These are phyloP conservation scores for Cinara cedri DNA, from an alignment of 2,888 invertebrate species.

Conservation along the genomic window DNA sequence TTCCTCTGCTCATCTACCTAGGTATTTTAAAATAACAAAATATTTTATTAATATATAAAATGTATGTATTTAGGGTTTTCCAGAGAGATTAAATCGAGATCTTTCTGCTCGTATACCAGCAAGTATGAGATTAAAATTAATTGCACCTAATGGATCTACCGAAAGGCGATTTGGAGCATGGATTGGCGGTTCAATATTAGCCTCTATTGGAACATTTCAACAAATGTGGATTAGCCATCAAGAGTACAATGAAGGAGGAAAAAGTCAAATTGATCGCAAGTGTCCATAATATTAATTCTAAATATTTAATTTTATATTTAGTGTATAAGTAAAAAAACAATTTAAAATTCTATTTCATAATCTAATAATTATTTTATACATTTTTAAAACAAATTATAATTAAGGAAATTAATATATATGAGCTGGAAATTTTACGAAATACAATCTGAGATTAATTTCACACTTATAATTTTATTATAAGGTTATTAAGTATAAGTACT, in stretches of 20 bases:
- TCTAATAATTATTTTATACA: neutral
- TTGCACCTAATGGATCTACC: slow-evolving; percentile 86
- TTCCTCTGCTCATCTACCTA: too few relatives aligned
- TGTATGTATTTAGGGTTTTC: slow-evolving; percentile 74
- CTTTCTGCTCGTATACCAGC: slow-evolving; percentile 86
- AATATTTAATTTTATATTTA: slow-evolving; percentile 3
- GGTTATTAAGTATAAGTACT: too few relatives aligned
- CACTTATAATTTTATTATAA: too few relatives aligned
- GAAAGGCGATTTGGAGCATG: slow-evolving; percentile 96
- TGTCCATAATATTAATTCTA: slow-evolving; percentile 70
- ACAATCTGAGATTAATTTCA: too few relatives aligned
- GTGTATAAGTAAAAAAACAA: neutral
- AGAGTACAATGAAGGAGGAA: slow-evolving; percentile 98
- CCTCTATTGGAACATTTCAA: slow-evolving; percentile 98
- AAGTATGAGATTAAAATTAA: slow-evolving; percentile 91
- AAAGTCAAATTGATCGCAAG: slow-evolving; percentile 95
- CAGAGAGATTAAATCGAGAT: slow-evolving; percentile 88
- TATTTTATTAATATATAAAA: neutral
- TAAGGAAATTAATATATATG: too few relatives aligned
- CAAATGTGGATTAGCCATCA: slow-evolving; percentile 99
- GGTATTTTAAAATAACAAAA: too few relatives aligned
- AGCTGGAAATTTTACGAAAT: too few relatives aligned
- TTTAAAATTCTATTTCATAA: neutral
- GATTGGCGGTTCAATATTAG: slow-evolving; percentile 98
- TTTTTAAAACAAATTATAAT: neutral